These are phyloP conservation scores for Microtus oregoni DNA, from an alignment of 2,113 vertebrate genomes.

Conservation along the genomic window DNA sequence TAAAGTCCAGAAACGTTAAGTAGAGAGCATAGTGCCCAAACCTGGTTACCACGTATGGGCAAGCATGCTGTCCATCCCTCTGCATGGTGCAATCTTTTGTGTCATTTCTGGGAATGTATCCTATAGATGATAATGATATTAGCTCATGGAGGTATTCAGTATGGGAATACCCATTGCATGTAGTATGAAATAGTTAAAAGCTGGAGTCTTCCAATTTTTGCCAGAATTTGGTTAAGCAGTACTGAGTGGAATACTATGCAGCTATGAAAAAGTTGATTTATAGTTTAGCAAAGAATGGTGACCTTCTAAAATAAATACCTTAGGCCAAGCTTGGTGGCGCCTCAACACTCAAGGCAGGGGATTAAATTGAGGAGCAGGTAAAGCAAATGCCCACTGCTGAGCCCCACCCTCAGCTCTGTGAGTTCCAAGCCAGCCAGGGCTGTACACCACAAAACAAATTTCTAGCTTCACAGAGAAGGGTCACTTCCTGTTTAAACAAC, in stretches of 20 bases:
- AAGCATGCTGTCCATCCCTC: not conserved
- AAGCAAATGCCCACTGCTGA: too few species aligned
- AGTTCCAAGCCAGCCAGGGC: not conserved
- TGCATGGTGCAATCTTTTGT: not conserved
- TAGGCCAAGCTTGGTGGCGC: not conserved
- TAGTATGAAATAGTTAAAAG: slow-evolving; percentile 18
- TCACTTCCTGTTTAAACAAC: slow-evolving; percentile 21
- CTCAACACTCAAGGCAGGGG: not conserved
- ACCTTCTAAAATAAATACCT: slow-evolving; percentile 7
- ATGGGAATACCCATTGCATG: not conserved
- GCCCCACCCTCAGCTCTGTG: too few species aligned
- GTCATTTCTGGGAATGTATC: slow-evolving; percentile 14
- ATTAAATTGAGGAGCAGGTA: too few species aligned
- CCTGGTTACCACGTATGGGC: not conserved
- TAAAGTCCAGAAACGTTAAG: not conserved
- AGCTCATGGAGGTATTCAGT: not conserved
- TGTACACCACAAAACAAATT: not conserved
- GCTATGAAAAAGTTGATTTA: not conserved
- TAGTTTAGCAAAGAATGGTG: not conserved
- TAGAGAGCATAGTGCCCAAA: not conserved
- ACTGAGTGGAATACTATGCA: not conserved
- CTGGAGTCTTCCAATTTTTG: not conserved
- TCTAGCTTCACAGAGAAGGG: not conserved
- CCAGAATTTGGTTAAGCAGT: slow-evolving; percentile 7
- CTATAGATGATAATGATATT: not conserved